Base-by-base conservation (phyloP, 2,888 invertebrate species). In the Stenolophus ochropezus region DNA sequence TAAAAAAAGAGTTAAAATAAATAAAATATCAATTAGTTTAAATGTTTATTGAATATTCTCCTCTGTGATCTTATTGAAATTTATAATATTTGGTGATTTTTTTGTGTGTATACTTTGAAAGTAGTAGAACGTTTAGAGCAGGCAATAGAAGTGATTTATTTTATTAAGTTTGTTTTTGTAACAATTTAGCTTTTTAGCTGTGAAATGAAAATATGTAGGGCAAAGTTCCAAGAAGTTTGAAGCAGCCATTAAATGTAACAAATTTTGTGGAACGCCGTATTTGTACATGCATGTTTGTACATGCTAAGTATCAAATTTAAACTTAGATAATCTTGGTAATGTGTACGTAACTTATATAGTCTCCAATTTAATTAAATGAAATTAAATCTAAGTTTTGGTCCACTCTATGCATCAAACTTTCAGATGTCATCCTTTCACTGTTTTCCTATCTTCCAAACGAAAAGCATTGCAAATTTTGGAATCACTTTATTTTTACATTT, bases 271-370 rank as follows among this genome's bases (percentile, higher is more conserved):
- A 61, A 61, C 61, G 61, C 61, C 20, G 23, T 61, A 25, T 61
- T 25, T 61, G 61, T 61, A 61, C 25, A 61, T 25, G 61, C 4
- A 21, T 61, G 56, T 56, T 18, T 51, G 51, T 56, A 56, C 56
- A 56, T 56, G 21, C 61, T 61, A 61, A 56, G 61, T 14, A 61
- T 61, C 25, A 21, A 61, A 51, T 16, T 51, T 51, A 56, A 56
- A 69, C 65, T 69, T 69, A 69, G 65, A 69, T 69, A 69, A 69
- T 69, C 65, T 69, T 69, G 65, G 33, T 69, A 61, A 61, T 61
- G 61, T 23, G 61, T 61, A 23, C 61, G 61, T 61, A 69, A 33
- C 65, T 33, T 69, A 69, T 33, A 69, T 69, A 18, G 65, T 33
- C 65, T 27, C 27, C 33, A 69, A 33, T 69, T 69, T 69, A 33